phyloP scores from a whole-genome alignment of 1,140 invertebrate genomes.

The Dreissena polymorpha region DNA sequence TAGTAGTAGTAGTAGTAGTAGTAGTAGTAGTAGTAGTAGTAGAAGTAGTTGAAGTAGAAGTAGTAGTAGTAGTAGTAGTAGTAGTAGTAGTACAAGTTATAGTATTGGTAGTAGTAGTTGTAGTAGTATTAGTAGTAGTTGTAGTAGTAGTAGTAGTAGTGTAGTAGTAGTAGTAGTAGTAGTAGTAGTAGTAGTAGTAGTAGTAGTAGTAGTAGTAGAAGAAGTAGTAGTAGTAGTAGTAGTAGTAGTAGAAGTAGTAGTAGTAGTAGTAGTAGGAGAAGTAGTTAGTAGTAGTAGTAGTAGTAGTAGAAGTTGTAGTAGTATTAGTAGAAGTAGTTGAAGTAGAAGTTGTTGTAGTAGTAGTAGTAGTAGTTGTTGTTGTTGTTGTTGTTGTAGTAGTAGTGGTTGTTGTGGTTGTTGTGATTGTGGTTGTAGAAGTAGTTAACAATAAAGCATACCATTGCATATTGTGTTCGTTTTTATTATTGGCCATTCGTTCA shows the following conservation, averaged over 20 bases:
- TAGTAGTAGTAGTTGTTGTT: not conserved
- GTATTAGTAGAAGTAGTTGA: not conserved
- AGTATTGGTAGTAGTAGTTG: not conserved
- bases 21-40: not conserved
- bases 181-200: slow-evolving; percentile 2
- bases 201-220: not conserved
- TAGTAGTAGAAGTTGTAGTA: not conserved
- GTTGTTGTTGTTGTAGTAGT: slow-evolving; percentile 17
- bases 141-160: slow-evolving; percentile 2
- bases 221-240: slow-evolving; percentile 1
- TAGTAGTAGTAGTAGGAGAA: slow-evolving; percentile 11
- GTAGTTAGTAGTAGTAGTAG: not conserved
- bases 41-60: not conserved
- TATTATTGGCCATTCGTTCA: no score
- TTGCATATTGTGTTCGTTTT: no score
- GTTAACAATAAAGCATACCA: no score
- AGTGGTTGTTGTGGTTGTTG: not conserved
- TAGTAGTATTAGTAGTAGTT: not conserved
- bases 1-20: not conserved
- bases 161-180: not conserved
- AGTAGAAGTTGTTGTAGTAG: slow-evolving; percentile 4
- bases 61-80: not conserved
- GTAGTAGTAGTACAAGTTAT: not conserved
- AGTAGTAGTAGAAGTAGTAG: slow-evolving; percentile 22
- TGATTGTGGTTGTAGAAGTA: no score